Percentiles rank a stretch among this genome's conserved stretches.
Conservation (phyloP, 2,113 vertebrate genomes). For the Passer domesticus region DNA sequence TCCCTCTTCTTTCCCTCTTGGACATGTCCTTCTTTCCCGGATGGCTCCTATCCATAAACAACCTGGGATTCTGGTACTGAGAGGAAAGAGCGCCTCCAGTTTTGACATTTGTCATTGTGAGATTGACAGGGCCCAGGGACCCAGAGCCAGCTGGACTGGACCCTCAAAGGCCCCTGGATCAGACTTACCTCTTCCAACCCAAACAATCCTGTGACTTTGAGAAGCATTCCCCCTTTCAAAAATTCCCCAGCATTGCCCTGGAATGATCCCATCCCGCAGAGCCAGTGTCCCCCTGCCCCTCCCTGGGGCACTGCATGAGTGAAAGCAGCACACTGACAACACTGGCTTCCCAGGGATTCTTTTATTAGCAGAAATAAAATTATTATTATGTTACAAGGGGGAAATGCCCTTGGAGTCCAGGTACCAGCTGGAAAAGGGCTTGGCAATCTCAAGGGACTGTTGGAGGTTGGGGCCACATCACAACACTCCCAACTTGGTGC, state of each 20-base stretch:
- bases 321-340: background rate
- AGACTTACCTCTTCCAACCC: too few species aligned
- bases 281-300: background rate
- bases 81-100: too few species aligned
- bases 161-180: too few species aligned
- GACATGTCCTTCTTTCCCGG: too few species aligned
- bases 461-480: accelerated
- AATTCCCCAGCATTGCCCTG: accelerated
- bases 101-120: too few species aligned
- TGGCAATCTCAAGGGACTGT: background rate
- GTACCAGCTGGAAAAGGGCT: conserved; percentile 19
- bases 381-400: background rate
- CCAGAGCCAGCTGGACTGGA: too few species aligned
- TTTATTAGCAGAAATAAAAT: conserved; percentile 1
- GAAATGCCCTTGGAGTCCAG: background rate
- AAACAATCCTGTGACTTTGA: too few species aligned
- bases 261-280: background rate
- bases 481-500: accelerated
- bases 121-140: too few species aligned
- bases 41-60: too few species aligned
- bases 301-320: accelerated
- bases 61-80: too few species aligned
- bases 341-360: background rate
- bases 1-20: too few species aligned
- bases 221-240: too few species aligned